Percentiles rank a stretch among this genome's conserved stretches.
phyloP scores from a whole-genome alignment of 2,888 invertebrate species.

The Mantis religiosa region DNA sequence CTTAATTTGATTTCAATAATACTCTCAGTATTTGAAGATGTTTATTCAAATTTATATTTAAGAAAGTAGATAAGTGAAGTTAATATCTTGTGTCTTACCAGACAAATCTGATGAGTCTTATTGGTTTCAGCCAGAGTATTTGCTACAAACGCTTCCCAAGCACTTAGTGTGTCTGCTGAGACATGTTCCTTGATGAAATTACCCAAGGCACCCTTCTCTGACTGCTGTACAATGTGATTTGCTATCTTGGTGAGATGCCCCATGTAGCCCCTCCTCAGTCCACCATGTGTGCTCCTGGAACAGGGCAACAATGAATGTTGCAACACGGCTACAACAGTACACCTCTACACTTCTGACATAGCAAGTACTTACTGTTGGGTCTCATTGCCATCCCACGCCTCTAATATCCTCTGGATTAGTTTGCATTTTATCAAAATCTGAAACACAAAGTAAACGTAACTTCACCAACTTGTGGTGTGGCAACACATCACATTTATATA shows the following conservation, averaged over 20 bases:
- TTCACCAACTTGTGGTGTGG: too few relatives aligned
- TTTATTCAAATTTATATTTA: too few relatives aligned
- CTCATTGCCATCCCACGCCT: slow-evolving; percentile 77
- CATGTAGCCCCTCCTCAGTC: slow-evolving; percentile 55
- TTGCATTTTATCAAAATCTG: slow-evolving; percentile 77
- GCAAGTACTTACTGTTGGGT: slow-evolving; percentile 64
- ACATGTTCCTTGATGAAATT: slow-evolving; percentile 43
- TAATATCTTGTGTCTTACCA: too few relatives aligned
- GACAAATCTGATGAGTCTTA: slow-evolving; percentile 39
- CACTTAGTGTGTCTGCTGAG: slow-evolving; percentile 41
- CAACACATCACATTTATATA: too few relatives aligned
- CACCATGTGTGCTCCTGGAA: slow-evolving; percentile 35
- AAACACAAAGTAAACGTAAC: slow-evolving; percentile 36
- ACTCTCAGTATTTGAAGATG: too few relatives aligned
- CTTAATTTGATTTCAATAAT: too few relatives aligned
- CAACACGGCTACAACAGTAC: not conserved
- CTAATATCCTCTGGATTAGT: slow-evolving; percentile 72
- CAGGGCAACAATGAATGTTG: not conserved
- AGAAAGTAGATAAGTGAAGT: too few relatives aligned
- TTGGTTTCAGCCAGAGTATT: slow-evolving; percentile 43
- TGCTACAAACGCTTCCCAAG: slow-evolving; percentile 46
- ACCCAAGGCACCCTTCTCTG: slow-evolving; percentile 43
- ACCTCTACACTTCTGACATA: not conserved
- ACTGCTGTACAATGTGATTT: slow-evolving; percentile 45
- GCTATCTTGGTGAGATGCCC: slow-evolving; percentile 57